Evolutionary conservation across 2,888 invertebrate species (phyloP).

Genomic region (Tupiocoris notatus): DNA sequence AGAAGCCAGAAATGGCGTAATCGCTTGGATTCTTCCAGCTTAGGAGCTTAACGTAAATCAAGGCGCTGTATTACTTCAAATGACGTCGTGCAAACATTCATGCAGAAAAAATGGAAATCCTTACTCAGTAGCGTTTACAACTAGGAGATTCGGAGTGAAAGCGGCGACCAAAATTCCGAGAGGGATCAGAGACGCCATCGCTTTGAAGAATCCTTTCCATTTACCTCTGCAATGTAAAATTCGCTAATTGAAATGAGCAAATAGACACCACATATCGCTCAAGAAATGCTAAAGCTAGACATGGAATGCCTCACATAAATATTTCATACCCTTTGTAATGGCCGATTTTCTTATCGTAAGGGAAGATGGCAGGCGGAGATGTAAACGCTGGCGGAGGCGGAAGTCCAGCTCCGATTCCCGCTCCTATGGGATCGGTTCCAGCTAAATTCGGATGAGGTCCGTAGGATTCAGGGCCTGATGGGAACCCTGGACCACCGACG

Average conservation of each 20-base stretch:
- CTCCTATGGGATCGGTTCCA: background rate
- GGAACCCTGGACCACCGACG: background rate
- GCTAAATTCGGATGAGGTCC: background rate
- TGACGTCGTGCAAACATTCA: background rate
- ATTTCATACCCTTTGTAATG: conserved; percentile 15
- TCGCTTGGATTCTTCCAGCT: background rate
- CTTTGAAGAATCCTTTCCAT: conserved; percentile 62
- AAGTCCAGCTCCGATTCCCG: background rate
- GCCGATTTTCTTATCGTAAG: background rate
- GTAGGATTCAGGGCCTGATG: background rate
- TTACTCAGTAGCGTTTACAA: conserved; percentile 57
- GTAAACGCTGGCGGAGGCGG: conserved; percentile 28
- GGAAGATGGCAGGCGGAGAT: conserved; percentile 21
- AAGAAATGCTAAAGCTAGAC: too few species aligned
- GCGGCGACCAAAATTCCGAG: conserved; percentile 70
- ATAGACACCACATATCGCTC: too few species aligned
- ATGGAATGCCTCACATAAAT: too few species aligned
- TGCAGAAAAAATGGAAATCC: conserved; percentile 32
- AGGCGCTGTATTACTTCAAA: background rate
- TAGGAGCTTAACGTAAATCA: too few species aligned
- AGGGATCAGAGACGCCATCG: conserved; percentile 68
- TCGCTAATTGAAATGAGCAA: background rate
- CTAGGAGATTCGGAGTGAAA: conserved; percentile 66
- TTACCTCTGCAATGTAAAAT: conserved; percentile 16
- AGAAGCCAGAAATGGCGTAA: background rate